Conservation (phyloP, 2,888 invertebrate species). For the Sarcophaga subvicina region DNA sequence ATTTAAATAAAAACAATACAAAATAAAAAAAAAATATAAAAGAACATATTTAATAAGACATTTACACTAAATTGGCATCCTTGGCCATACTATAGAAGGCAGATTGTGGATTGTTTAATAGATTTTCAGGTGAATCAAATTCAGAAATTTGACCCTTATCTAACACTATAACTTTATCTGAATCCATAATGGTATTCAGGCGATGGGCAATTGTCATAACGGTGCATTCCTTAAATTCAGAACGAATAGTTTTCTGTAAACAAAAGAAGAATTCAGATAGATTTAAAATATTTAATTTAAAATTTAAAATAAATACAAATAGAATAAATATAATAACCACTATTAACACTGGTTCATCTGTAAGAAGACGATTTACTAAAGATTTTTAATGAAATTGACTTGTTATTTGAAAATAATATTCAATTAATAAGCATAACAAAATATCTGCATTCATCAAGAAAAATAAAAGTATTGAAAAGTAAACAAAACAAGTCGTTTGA, state of each 20-base stretch:
- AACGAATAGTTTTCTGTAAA: constrained; percentile 91
- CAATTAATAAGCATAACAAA: too few species aligned
- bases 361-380: too few species aligned
- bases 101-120: constrained; percentile 87
- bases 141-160: constrained; percentile 89
- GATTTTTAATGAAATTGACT: too few species aligned
- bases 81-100: constrained; percentile 93
- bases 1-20: constrained; percentile 34
- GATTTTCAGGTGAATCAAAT: constrained; percentile 88
- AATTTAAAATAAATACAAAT: too few species aligned
- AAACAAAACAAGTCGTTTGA: too few species aligned
- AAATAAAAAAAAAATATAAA: constrained; percentile 24
- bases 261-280: constrained; percentile 21
- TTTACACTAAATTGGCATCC: constrained; percentile 88
- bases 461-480: too few species aligned
- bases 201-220: constrained; percentile 96
- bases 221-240: constrained; percentile 93
- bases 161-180: constrained; percentile 90
- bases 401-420: too few species aligned
- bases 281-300: too few species aligned
- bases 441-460: too few species aligned
- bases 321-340: too few species aligned
- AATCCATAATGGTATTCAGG: constrained; percentile 95
- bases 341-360: too few species aligned
- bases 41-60: constrained; percentile 22